Conservation (phyloP, 2,888 invertebrate genomes). For the Mylabris sibirica region DNA sequence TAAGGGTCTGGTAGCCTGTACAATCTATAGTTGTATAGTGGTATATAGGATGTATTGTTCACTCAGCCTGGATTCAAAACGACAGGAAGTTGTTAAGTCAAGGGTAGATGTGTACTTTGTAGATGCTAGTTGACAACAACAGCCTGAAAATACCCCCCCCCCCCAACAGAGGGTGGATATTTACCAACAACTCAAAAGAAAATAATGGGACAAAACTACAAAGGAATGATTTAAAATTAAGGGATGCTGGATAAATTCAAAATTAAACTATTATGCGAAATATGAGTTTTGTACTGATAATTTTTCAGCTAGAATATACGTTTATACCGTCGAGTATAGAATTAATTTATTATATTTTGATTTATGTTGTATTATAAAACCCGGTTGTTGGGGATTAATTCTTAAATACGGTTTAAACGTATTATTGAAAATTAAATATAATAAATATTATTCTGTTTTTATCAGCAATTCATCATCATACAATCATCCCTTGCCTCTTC, state of each 20-base stretch:
- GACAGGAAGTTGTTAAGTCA: constrained; percentile 14
- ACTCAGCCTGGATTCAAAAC: background rate
- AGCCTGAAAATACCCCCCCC: background rate
- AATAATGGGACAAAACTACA: background rate
- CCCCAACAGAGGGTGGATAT: background rate
- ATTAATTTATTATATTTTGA: background rate
- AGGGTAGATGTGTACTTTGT: constrained; percentile 8
- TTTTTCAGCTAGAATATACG: background rate
- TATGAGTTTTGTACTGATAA: no score
- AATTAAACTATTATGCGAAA: no score
- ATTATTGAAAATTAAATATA: background rate
- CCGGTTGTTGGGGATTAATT: background rate
- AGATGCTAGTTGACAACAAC: constrained; percentile 8
- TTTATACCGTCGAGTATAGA: background rate
- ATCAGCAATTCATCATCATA: background rate
- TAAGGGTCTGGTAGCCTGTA: background rate
- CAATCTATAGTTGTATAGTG: background rate
- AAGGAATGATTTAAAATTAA: background rate
- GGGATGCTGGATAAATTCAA: background rate
- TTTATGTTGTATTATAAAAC: background rate
- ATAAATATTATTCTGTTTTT: background rate
- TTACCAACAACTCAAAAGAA: background rate
- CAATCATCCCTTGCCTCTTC: background rate
- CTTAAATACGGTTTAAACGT: background rate
- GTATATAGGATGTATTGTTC: background rate